phyloP scores from a whole-genome alignment of 2,888 invertebrate genomes.

The Synergus umbraculus region DNA sequence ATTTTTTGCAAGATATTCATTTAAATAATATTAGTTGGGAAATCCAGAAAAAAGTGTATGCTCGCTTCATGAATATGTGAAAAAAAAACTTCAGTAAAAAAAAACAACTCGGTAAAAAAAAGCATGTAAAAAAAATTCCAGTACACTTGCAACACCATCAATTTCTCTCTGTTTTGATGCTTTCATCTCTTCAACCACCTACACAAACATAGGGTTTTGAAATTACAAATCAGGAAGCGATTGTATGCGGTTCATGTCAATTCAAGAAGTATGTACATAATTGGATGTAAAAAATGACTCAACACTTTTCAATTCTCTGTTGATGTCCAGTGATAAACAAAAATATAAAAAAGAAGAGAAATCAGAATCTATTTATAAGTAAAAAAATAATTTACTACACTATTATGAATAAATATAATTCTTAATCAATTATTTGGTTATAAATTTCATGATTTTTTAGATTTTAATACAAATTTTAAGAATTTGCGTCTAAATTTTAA shows the following conservation, averaged over 20 bases:
- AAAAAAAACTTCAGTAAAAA: neutral
- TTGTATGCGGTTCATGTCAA: neutral
- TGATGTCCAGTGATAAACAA: neutral
- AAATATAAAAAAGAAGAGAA: too few species aligned
- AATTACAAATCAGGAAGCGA: constrained; percentile 14
- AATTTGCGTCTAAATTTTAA: neutral
- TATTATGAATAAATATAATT: too few species aligned
- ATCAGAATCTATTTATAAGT: too few species aligned
- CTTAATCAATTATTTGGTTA: too few species aligned
- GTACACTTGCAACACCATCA: constrained; percentile 24
- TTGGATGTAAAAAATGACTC: neutral
- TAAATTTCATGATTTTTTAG: too few species aligned
- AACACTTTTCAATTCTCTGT: neutral
- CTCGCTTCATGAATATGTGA: neutral
- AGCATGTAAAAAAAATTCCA: constrained; percentile 33
- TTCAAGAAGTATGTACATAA: neutral
- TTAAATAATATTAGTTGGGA: too few species aligned
- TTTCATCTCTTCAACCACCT: constrained; percentile 4
- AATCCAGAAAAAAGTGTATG: neutral
- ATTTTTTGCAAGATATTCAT: constrained; percentile 1
- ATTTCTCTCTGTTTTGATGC: constrained; percentile 24
- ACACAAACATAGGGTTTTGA: neutral
- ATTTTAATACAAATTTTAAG: too few species aligned
- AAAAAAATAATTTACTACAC: too few species aligned
- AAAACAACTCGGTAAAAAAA: constrained; percentile 25